Percentiles rank a stretch among this genome's conserved stretches.
Conservation (phyloP, 2,888 invertebrate genomes). For the Volucella zonaria region DNA sequence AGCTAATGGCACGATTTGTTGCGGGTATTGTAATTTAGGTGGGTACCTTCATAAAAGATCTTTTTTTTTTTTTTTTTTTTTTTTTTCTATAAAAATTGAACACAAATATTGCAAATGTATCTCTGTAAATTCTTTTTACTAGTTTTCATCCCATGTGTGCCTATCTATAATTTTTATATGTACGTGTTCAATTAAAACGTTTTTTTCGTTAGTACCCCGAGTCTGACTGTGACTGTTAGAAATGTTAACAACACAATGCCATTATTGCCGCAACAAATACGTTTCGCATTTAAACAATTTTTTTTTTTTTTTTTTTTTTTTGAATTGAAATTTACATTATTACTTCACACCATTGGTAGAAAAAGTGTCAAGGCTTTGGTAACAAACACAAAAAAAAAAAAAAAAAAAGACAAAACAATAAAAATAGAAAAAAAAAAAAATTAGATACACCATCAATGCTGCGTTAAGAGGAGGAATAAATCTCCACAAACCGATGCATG, state of each 20-base stretch:
- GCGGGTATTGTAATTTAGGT: too few species aligned
- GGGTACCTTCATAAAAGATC: too few species aligned
- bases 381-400: slow-evolving; percentile 44
- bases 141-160: too few species aligned
- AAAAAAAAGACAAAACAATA: slow-evolving; percentile 47
- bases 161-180: background rate
- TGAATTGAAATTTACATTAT: slow-evolving; percentile 65
- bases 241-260: slow-evolving; percentile 45
- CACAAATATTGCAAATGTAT: too few species aligned
- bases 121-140: too few species aligned
- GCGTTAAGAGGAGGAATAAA: slow-evolving; percentile 44
- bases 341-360: slow-evolving; percentile 61
- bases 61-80: too few species aligned
- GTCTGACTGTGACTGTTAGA: slow-evolving; percentile 2
- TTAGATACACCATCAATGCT: slow-evolving; percentile 18
- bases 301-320: background rate
- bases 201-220: background rate
- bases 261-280: slow-evolving; percentile 56
- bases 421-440: slow-evolving; percentile 24
- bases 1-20: too few species aligned
- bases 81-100: too few species aligned
- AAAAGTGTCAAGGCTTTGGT: slow-evolving; percentile 72
- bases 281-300: slow-evolving; percentile 58
- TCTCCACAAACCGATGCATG: slow-evolving; percentile 37
- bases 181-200: slow-evolving; percentile 36